Conservation (phyloP, 2,797 vertebrate species). For the Merluccius polli region DNA sequence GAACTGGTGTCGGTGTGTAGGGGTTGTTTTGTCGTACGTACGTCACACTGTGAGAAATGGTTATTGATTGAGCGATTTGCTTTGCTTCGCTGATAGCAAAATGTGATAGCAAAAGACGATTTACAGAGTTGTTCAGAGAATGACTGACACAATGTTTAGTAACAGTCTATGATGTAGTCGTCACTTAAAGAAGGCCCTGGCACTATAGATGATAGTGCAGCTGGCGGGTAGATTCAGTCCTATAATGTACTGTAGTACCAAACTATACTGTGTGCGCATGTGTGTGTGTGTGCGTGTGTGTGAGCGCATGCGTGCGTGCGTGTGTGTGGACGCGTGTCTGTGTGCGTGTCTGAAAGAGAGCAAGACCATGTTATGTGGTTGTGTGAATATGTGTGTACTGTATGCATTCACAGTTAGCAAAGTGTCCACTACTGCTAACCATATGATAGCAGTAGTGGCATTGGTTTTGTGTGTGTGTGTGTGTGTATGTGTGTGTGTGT, state of each 20-base stretch:
- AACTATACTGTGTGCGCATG: not conserved
- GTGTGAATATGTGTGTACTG: not conserved
- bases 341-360: not conserved
- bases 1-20: not conserved
- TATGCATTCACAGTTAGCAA: not conserved
- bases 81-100: too few species aligned
- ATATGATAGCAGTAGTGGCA: too few species aligned
- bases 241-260: not conserved
- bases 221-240: not conserved
- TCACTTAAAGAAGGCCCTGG: too few species aligned
- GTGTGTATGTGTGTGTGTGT: not conserved
- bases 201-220: too few species aligned
- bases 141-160: too few species aligned
- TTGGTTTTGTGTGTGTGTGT: not conserved
- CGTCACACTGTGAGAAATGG: too few species aligned
- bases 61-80: too few species aligned
- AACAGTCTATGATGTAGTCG: too few species aligned
- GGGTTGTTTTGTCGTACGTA: not conserved
- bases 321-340: not conserved
- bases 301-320: not conserved
- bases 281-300: slow-evolving; percentile 22
- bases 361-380: not conserved
- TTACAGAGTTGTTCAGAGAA: not conserved
- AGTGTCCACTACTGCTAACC: too few species aligned
- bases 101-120: too few species aligned